A percentile compares a stretch with the other conserved stretches of the same genome.
phyloP scores from a whole-genome alignment of 1,140 invertebrate genomes.

The Homalodisca vitripennis region DNA sequence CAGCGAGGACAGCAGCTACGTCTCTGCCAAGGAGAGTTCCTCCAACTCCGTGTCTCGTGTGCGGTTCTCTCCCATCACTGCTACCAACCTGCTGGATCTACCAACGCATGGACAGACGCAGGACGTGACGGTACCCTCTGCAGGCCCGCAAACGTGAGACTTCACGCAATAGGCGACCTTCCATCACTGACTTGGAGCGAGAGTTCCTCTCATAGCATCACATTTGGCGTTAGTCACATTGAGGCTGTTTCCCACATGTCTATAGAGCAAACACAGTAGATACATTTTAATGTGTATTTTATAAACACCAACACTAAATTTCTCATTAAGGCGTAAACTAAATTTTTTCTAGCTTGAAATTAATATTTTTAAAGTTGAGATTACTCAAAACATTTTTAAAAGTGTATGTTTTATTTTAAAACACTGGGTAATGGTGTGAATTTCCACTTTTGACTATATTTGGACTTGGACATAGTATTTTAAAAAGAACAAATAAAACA shows the following conservation, averaged over 20 bases:
- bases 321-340: neutral
- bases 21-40: conserved; percentile 75
- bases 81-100: conserved; percentile 54
- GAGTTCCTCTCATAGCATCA: conserved; percentile 55
- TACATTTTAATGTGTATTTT: neutral
- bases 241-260: neutral
- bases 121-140: conserved; percentile 62
- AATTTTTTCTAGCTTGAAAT: neutral
- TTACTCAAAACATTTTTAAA: neutral
- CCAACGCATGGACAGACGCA: conserved; percentile 63
- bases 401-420: neutral
- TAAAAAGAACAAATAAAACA: too few species aligned
- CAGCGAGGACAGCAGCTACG: conserved; percentile 80
- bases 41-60: conserved; percentile 64
- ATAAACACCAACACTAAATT: neutral
- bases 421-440: too few species aligned
- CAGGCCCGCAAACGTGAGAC: conserved; percentile 49
- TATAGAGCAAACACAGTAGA: neutral
- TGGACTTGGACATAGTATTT: too few species aligned
- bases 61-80: conserved; percentile 72
- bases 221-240: neutral
- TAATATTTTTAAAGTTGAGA: neutral
- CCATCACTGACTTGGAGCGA: conserved; percentile 52
- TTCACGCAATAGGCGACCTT: conserved; percentile 47
- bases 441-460: too few species aligned